A percentile compares a stretch with the other conserved stretches of the same genome.
phyloP scores from a whole-genome alignment of 1,140 invertebrate genomes.

The Meloidogyne exigua region DNA sequence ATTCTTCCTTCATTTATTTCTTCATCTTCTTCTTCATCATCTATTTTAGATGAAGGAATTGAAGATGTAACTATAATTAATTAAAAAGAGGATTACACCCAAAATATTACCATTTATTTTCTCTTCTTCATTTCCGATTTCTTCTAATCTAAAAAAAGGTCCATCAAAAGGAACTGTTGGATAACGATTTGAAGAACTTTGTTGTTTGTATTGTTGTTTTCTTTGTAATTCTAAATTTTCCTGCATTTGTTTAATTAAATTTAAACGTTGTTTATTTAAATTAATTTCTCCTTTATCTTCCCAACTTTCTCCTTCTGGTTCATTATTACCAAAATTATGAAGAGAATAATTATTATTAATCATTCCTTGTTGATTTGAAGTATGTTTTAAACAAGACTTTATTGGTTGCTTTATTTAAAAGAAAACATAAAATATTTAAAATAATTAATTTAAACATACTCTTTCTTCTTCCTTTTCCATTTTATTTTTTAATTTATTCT shows the following conservation, averaged over 20 bases:
- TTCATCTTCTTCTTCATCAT: conserved; percentile 3
- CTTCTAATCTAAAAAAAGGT: conserved; percentile 58
- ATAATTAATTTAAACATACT: no score
- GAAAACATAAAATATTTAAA: neutral
- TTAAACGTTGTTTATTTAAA: conserved; percentile 10
- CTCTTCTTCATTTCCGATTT: conserved; percentile 42
- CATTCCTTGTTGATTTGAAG: neutral
- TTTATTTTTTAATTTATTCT: neutral
- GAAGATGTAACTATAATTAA: neutral
- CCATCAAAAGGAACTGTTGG: conserved; percentile 55
- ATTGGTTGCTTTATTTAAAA: neutral
- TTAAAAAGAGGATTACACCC: no score
- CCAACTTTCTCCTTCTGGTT: conserved; percentile 16
- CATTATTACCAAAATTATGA: neutral
- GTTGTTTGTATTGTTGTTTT: neutral
- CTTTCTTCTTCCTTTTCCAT: conserved; percentile 3
- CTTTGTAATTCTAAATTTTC: conserved; percentile 54
- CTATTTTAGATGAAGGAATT: neutral
- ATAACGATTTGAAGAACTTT: conserved; percentile 18
- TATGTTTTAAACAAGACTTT: neutral
- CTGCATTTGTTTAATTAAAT: conserved; percentile 44
- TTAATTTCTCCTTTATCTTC: neutral
- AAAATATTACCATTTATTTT: neutral
- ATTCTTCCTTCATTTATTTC: conserved; percentile 16
- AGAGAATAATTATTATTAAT: conserved; percentile 5